Evolutionary conservation across 2,888 invertebrate species (phyloP).

Genomic region (Protodeltote pygarga): DNA sequence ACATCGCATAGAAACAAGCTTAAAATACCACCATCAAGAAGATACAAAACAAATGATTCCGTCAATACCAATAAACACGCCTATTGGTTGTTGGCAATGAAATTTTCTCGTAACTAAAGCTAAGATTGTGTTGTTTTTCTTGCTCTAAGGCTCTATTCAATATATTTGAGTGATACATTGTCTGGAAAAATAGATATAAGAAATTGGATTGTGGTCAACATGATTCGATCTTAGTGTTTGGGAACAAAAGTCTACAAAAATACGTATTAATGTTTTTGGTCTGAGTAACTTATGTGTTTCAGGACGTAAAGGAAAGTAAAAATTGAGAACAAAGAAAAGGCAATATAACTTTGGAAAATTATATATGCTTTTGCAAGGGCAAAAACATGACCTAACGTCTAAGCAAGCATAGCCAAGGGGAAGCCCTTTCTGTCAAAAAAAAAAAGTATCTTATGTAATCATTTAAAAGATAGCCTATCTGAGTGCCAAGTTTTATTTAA

Average conservation of each 20-base stretch:
- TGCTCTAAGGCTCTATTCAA: conserved; percentile 18
- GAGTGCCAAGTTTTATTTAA: too few relatives aligned
- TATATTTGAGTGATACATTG: conserved; percentile 40
- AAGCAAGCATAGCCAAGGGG: too few relatives aligned
- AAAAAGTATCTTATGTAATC: too few relatives aligned
- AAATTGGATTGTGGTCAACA: conserved; percentile 42
- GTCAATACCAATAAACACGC: conserved; percentile 28
- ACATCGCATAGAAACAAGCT: neutral
- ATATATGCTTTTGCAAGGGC: too few relatives aligned
- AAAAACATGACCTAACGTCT: too few relatives aligned
- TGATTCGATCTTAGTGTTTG: conserved; percentile 12
- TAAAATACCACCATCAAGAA: conserved; percentile 2
- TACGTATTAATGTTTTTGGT: conserved; percentile 5
- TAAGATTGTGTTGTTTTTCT: conserved; percentile 39
- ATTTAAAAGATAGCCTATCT: too few relatives aligned
- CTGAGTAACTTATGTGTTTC: neutral
- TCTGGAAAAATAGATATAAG: conserved; percentile 29
- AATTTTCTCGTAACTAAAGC: conserved; percentile 22
- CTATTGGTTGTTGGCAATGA: conserved; percentile 31
- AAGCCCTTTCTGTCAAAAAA: too few relatives aligned
- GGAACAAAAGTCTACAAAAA: conserved; percentile 3
- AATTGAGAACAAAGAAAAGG: too few relatives aligned
- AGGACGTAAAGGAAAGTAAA: too few relatives aligned
- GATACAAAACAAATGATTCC: conserved; percentile 13
- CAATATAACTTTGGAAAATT: too few relatives aligned